phyloP scores from a whole-genome alignment of 2,888 invertebrate genomes.

The Ornithoptera priamus region DNA sequence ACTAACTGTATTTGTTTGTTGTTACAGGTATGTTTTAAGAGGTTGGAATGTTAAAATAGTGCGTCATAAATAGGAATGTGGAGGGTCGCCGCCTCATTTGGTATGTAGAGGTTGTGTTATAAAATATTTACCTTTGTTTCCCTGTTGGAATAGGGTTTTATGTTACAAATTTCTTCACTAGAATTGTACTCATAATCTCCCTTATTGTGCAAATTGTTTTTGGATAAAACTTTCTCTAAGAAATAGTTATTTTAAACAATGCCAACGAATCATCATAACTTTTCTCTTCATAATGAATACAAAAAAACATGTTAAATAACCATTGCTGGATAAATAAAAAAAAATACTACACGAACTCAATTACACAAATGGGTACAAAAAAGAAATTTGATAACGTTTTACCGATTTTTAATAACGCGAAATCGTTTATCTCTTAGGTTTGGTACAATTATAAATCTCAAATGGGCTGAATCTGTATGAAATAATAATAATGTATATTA shows the following conservation, averaged over 20 bases:
- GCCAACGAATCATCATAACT: neutral
- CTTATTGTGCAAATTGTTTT: neutral
- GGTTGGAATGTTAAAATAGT: conserved; percentile 28
- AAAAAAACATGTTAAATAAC: too few species aligned
- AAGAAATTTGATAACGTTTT: too few species aligned
- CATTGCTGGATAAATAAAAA: too few species aligned
- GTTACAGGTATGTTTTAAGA: conserved; percentile 42
- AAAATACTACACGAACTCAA: too few species aligned
- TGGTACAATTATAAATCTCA: too few species aligned
- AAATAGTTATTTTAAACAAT: neutral
- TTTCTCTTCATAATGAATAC: neutral
- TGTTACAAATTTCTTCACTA: neutral
- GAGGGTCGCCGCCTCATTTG: conserved; percentile 22
- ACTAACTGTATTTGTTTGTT: conserved; percentile 35
- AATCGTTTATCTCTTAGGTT: too few species aligned
- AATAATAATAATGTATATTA: too few species aligned
- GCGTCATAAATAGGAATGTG: conserved; percentile 30
- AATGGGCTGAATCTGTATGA: too few species aligned
- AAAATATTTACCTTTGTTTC: conserved; percentile 21
- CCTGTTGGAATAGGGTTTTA: conserved; percentile 6
- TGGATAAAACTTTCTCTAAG: neutral
- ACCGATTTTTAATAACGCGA: too few species aligned
- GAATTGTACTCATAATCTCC: neutral
- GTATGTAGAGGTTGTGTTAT: conserved; percentile 29
- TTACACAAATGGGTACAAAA: too few species aligned